Percentiles rank a stretch among this genome's conserved stretches.
Conservation (phyloP, 2,113 vertebrate species). For the Notothenia rossii region DNA sequence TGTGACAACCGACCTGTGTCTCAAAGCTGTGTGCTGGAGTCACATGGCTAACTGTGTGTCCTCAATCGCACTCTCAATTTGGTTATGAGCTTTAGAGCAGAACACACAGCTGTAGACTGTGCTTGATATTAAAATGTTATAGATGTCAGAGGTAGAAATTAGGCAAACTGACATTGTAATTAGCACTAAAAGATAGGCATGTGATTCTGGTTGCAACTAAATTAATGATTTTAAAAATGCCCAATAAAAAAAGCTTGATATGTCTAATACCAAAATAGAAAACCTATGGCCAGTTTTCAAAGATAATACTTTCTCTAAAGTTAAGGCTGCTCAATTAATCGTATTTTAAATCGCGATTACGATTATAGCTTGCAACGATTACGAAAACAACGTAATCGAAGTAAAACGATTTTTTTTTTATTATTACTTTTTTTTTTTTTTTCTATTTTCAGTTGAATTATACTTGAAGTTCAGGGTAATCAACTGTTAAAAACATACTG, state of each 20-base stretch:
- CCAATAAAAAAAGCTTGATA: not conserved
- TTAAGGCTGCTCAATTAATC: too few relatives aligned
- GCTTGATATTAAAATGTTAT: not conserved
- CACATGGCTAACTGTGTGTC: constrained; percentile 15
- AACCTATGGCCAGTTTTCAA: not conserved
- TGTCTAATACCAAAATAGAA: not conserved
- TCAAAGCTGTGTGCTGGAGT: constrained; percentile 10
- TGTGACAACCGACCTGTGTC: constrained; percentile 1
- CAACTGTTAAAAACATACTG: too few relatives aligned
- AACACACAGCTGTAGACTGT: not conserved
- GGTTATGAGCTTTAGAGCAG: not conserved
- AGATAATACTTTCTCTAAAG: not conserved
- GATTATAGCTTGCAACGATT: too few relatives aligned
- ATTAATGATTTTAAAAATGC: not conserved
- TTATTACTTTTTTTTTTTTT: too few relatives aligned
- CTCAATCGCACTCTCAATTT: not conserved
- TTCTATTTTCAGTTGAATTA: too few relatives aligned
- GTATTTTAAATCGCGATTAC: too few relatives aligned
- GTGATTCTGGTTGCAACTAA: not conserved
- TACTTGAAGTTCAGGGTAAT: too few relatives aligned
- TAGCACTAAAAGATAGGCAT: not conserved
- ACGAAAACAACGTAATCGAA: too few relatives aligned
- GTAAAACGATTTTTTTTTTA: too few relatives aligned
- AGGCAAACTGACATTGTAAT: not conserved
- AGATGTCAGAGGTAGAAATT: not conserved